Evolutionary conservation across 2,888 invertebrate species (phyloP).

Genomic region (Eristalis arbustorum): DNA sequence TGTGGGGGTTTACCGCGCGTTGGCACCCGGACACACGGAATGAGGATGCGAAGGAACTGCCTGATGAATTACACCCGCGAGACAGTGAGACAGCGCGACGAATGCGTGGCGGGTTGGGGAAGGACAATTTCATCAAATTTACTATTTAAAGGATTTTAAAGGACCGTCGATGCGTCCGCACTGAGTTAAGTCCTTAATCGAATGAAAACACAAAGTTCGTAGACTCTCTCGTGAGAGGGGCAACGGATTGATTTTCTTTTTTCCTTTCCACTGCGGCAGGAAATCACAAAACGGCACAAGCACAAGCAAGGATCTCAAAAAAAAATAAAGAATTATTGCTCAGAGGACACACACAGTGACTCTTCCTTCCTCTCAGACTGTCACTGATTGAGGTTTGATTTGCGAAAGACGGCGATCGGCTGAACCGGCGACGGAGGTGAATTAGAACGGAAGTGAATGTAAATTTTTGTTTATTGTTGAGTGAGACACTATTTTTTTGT

Average conservation of each 20-base stretch:
- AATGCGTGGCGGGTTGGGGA: not conserved
- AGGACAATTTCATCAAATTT: conserved; percentile 55
- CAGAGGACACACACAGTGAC: not conserved
- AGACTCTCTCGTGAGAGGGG: not conserved
- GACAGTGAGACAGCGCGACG: conserved; percentile 13
- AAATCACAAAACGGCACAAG: conserved; percentile 31
- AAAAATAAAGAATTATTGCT: not conserved
- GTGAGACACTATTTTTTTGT: not conserved
- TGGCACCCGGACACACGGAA: not conserved
- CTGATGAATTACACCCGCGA: conserved; percentile 55
- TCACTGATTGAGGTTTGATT: no score
- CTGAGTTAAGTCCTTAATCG: not conserved
- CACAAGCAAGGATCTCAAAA: not conserved
- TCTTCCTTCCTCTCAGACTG: conserved; percentile 2
- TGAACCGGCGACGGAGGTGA: not conserved
- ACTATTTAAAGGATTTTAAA: conserved; percentile 58
- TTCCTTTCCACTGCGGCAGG: conserved; percentile 54
- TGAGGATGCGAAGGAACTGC: conserved; percentile 37
- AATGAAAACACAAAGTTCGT: not conserved
- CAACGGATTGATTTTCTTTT: conserved; percentile 39
- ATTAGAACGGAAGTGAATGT: not conserved
- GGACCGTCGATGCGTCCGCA: conserved; percentile 9
- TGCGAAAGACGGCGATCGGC: no score
- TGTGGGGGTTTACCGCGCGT: not conserved
- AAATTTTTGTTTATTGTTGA: not conserved